Base-by-base conservation (phyloP, 30 jellyfish, hydroid and myxozoan genomes). In the Nemopilema nomurai region DNA sequence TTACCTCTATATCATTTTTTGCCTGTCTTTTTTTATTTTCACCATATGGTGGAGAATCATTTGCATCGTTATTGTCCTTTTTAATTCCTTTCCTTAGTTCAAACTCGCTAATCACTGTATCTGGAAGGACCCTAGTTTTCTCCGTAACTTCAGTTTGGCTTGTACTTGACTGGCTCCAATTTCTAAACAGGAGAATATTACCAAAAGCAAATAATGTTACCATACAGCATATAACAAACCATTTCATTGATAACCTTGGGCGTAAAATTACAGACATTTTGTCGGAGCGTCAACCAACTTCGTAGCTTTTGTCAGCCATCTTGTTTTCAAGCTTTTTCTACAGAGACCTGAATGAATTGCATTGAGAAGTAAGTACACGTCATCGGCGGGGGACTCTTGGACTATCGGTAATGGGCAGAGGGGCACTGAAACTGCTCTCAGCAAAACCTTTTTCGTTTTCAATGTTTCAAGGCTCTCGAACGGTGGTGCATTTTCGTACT, bases 121-220 rank as follows among this genome's bases (percentile, higher is more conserved):
- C 57, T 6, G 9, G 57, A 13, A 41, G 13, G 13, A 13, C 57
- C 6, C 13, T 3, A 13, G 57, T 41, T 41, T 13, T 6, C 57
- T 6, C 6, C 6, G 57, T 3, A 41, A 41, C 6, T 41, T 41
- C 13, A 41, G 13, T 41, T 13, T 28, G 64, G 28, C 28, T 71
- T 51, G 28, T 71, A 8, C 26, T 41, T 23, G 70, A 41, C 28
- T 26, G 71, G 26, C 51, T 41, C 84, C 84, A 24, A 68, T 52
- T 79, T 23, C 29, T 79, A 51, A 52, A 65, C 53, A 79, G 26
- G 18, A 79, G 9, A 23, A 28, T 28, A 49, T 79, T 79, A 18
- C 89, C 89, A 4, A 79, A 1, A 13, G 66, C 33, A 26, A 79
- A 79, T 63, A 79, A 72, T 8, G 63, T 49, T 22, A 41, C 89